phyloP scores from a whole-genome alignment of 2,888 invertebrate species.

The Eristalinus sepulchralis region DNA sequence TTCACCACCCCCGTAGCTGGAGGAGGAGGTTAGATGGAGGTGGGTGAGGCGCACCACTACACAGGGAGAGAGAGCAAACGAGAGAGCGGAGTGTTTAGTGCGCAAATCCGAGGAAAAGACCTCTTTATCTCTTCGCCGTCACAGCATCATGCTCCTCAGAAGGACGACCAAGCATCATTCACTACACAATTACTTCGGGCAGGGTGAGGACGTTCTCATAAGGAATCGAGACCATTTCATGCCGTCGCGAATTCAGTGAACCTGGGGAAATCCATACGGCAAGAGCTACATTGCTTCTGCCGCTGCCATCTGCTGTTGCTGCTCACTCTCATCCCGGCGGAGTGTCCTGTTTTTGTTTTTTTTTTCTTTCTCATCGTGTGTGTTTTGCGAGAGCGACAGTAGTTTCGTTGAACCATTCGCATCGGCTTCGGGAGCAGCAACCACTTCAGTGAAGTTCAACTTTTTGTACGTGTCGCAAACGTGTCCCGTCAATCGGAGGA shows the following conservation, averaged over 20 bases:
- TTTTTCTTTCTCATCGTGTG: neutral
- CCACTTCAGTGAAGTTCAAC: constrained; percentile 60
- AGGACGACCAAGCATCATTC: constrained; percentile 45
- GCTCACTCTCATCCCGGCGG: neutral
- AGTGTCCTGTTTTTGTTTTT: neutral
- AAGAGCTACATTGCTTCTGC: constrained; percentile 11
- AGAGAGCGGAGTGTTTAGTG: constrained; percentile 9
- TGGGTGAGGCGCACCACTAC: neutral
- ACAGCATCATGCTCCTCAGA: constrained; percentile 37
- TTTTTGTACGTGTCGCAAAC: constrained; percentile 55
- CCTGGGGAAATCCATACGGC: constrained; percentile 53
- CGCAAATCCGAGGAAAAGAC: constrained; percentile 42
- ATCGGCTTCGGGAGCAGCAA: constrained; percentile 36
- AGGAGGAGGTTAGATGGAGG: neutral
- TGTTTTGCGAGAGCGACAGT: constrained; percentile 50
- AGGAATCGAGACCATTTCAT: constrained; percentile 58
- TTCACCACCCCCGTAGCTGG: neutral
- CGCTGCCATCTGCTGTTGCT: neutral
- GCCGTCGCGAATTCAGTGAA: constrained; percentile 45
- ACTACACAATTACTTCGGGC: constrained; percentile 58
- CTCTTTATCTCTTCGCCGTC: constrained; percentile 15
- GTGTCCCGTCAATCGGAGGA: constrained; percentile 50
- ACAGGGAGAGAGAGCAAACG: neutral
- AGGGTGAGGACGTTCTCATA: constrained; percentile 45
- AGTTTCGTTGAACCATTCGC: constrained; percentile 49